Evolutionary conservation across 2,113 vertebrate species (phyloP).

Genomic region (Jaculus jaculus): DNA sequence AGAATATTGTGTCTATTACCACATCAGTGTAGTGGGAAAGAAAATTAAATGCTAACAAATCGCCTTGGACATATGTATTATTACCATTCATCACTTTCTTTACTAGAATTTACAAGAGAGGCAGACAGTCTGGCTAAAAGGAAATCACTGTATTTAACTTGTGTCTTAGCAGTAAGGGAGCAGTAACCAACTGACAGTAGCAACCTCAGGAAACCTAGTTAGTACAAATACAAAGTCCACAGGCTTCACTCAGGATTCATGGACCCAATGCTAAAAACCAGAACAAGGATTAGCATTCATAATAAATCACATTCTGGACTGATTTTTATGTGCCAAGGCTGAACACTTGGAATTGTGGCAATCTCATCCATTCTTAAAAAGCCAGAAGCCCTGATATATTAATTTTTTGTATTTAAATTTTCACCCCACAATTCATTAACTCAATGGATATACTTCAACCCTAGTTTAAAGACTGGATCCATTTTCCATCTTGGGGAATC

Average conservation of each 20-base stretch:
- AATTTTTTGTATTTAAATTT: background rate
- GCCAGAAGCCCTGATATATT: background rate
- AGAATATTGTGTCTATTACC: background rate
- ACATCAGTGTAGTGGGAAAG: background rate
- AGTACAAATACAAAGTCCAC: background rate
- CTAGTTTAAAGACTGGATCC: background rate
- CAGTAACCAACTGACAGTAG: background rate
- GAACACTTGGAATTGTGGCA: background rate
- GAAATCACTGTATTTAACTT: background rate
- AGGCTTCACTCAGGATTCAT: background rate
- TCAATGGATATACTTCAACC: background rate
- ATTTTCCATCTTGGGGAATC: background rate
- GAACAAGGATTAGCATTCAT: background rate
- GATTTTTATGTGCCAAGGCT: background rate
- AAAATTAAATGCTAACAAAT: background rate
- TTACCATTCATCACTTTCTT: background rate
- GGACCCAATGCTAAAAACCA: background rate
- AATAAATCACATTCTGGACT: background rate
- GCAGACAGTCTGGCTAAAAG: background rate
- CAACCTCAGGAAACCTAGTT: background rate
- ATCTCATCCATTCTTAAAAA: slow-evolving; percentile 17
- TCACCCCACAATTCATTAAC: background rate
- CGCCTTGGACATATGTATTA: background rate
- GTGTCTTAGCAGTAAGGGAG: background rate
- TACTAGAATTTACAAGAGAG: background rate